A percentile compares a stretch with the other conserved stretches of the same genome.
These are phyloP conservation scores for Amphipoea oculea DNA, from an alignment of 2,888 invertebrate species.

Conservation along the genomic window DNA sequence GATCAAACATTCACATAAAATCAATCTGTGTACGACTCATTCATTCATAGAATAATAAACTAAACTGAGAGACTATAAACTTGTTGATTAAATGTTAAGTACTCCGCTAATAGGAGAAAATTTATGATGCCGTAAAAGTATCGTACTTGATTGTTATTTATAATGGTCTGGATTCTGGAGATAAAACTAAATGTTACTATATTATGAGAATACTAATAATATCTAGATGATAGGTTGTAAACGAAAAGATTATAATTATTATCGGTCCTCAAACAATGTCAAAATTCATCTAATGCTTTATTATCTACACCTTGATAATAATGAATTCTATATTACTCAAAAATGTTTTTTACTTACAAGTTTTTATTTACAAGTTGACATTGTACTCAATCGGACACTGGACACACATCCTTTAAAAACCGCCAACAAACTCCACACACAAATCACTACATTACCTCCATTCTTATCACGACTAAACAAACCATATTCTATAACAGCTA, in stretches of 20 bases:
- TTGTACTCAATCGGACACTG: too few species aligned
- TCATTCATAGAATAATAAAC: slow-evolving; percentile 5
- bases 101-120: slow-evolving; percentile 35
- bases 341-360: background rate
- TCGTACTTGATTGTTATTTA: slow-evolving; percentile 45
- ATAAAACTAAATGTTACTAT: background rate
- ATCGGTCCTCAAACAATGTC: background rate
- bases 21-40: background rate
- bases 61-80: slow-evolving; percentile 22
- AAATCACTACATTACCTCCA: slow-evolving; percentile 12
- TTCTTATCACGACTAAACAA: slow-evolving; percentile 14
- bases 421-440: background rate
- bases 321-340: background rate
- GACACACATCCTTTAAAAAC: background rate
- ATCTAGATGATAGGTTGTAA: background rate
- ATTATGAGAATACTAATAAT: background rate
- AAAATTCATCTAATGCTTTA: background rate
- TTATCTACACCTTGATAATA: background rate
- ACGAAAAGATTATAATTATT: too few species aligned
- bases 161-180: slow-evolving; percentile 8
- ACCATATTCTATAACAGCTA: slow-evolving; percentile 37
- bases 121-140: slow-evolving; percentile 41
- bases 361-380: too few species aligned
- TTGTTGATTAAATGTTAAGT: slow-evolving; percentile 40
- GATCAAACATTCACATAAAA: background rate